Evolutionary conservation across 2,113 vertebrate species (phyloP).

Genomic region (Oreochromis aureus): DNA sequence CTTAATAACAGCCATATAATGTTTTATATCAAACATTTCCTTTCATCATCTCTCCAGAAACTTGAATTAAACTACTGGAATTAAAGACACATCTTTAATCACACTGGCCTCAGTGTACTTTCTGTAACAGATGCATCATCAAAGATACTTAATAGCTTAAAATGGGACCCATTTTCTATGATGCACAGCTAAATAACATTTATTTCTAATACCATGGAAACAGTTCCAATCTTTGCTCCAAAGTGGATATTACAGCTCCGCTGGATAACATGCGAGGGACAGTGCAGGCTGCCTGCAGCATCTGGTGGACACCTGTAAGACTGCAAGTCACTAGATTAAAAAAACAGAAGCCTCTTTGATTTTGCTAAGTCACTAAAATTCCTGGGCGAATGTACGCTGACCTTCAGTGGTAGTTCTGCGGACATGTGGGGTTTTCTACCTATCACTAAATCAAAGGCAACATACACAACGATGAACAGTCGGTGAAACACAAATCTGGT

Average conservation of each 20-base stretch:
- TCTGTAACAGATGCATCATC: slow-evolving; percentile 18
- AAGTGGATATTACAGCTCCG: background rate
- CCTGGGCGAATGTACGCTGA: background rate
- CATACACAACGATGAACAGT: slow-evolving; percentile 29
- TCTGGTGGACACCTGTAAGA: slow-evolving; percentile 69
- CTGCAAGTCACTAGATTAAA: slow-evolving; percentile 41
- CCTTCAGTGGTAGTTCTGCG: background rate
- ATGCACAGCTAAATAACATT: slow-evolving; percentile 28
- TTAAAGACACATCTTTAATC: slow-evolving; percentile 16
- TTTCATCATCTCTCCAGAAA: slow-evolving; percentile 17
- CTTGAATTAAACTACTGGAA: background rate
- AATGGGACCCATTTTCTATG: slow-evolving; percentile 11
- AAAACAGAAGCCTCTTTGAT: slow-evolving; percentile 11
- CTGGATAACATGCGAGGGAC: slow-evolving; percentile 18
- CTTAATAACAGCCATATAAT: background rate
- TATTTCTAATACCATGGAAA: slow-evolving; percentile 34
- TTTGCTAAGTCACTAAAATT: slow-evolving; percentile 33
- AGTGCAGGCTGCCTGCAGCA: slow-evolving; percentile 56
- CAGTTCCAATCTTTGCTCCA: background rate
- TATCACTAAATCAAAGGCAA: slow-evolving; percentile 29
- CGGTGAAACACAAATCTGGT: slow-evolving; percentile 11
- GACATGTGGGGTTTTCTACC: background rate
- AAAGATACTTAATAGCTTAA: slow-evolving; percentile 21
- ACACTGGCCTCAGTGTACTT: background rate
- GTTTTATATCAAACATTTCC: slow-evolving; percentile 7